Conservation (phyloP, 2,888 invertebrate species). For the Caenorhabditis afra region DNA sequence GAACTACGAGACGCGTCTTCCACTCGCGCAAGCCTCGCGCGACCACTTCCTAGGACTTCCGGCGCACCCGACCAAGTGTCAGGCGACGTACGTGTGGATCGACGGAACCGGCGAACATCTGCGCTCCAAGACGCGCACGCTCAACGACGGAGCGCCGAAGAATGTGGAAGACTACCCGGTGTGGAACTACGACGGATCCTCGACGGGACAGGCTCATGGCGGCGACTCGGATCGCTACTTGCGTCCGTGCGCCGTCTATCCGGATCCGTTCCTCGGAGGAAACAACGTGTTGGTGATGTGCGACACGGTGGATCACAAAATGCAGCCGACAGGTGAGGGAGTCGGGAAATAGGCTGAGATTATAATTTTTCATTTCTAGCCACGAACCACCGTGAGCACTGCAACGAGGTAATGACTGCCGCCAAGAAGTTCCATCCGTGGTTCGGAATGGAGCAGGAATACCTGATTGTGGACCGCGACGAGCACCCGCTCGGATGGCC, state of each 20-base stretch:
- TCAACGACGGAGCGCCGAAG: slow-evolving; percentile 86
- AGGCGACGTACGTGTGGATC: slow-evolving; percentile 93
- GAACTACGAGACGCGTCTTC: slow-evolving; percentile 61
- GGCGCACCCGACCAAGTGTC: slow-evolving; percentile 69
- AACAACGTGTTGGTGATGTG: slow-evolving; percentile 73
- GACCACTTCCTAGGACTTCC: slow-evolving; percentile 68
- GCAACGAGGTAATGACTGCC: slow-evolving; percentile 81
- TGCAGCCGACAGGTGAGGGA: slow-evolving; percentile 87
- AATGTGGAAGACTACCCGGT: slow-evolving; percentile 85
- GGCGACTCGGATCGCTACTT: slow-evolving; percentile 81
- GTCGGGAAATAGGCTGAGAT: too few species aligned
- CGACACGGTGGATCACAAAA: slow-evolving; percentile 88
- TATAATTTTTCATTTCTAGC: slow-evolving; percentile 42
- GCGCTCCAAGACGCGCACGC: slow-evolving; percentile 90
- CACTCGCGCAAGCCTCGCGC: slow-evolving; percentile 62
- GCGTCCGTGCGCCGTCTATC: slow-evolving; percentile 70
- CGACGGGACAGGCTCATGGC: slow-evolving; percentile 86
- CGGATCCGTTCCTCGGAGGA: slow-evolving; percentile 77
- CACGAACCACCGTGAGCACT: slow-evolving; percentile 81
- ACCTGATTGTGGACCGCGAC: slow-evolving; percentile 82
- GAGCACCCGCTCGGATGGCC: slow-evolving; percentile 79
- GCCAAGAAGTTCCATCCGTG: slow-evolving; percentile 81
- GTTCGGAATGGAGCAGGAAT: slow-evolving; percentile 83
- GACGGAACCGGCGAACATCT: slow-evolving; percentile 94
- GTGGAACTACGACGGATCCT: slow-evolving; percentile 96